These are phyloP conservation scores for Drosophila mimetica DNA, from an alignment of 2,888 invertebrate species.

Conservation along the genomic window DNA sequence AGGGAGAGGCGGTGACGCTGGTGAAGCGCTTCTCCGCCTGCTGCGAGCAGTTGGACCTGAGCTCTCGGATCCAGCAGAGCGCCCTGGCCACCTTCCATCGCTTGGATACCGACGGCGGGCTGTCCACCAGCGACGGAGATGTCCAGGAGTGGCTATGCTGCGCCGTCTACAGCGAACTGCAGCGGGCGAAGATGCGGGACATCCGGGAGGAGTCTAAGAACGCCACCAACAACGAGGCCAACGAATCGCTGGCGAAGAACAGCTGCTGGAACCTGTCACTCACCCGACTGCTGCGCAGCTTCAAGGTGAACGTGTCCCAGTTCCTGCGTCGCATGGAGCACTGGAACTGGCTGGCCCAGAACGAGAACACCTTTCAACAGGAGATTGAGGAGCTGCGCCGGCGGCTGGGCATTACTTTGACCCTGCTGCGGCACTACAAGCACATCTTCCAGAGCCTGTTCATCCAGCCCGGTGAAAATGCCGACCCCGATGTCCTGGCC, in stretches of 20 bases:
- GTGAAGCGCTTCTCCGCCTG: conserved; percentile 11
- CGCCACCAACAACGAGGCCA: not conserved
- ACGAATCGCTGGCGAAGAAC: conserved; percentile 5
- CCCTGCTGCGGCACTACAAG: conserved; percentile 51
- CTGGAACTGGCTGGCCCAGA: conserved; percentile 59
- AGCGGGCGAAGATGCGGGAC: conserved; percentile 50
- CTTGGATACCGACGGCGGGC: conserved; percentile 48
- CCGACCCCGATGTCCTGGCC: conserved; percentile 18
- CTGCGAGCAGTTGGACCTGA: conserved; percentile 42
- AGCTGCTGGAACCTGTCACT: conserved; percentile 65
- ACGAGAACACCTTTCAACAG: conserved; percentile 36
- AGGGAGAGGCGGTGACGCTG: conserved; percentile 1
- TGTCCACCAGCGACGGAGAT: conserved; percentile 26
- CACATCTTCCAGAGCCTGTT: conserved; percentile 54
- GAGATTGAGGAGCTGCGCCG: conserved; percentile 48
- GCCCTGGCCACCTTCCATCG: conserved; percentile 48
- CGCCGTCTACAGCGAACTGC: conserved; percentile 60
- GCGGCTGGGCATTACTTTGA: conserved; percentile 46
- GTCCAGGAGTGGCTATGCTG: conserved; percentile 64
- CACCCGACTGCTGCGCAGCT: conserved; percentile 52
- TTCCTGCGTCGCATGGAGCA: conserved; percentile 56
- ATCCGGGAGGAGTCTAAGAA: conserved; percentile 23
- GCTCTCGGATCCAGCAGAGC: conserved; percentile 26
- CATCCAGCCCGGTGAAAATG: conserved; percentile 32
- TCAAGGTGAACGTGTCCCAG: conserved; percentile 50